Conservation (phyloP, 2,797 vertebrate genomes). For the Spea hammondii region DNA sequence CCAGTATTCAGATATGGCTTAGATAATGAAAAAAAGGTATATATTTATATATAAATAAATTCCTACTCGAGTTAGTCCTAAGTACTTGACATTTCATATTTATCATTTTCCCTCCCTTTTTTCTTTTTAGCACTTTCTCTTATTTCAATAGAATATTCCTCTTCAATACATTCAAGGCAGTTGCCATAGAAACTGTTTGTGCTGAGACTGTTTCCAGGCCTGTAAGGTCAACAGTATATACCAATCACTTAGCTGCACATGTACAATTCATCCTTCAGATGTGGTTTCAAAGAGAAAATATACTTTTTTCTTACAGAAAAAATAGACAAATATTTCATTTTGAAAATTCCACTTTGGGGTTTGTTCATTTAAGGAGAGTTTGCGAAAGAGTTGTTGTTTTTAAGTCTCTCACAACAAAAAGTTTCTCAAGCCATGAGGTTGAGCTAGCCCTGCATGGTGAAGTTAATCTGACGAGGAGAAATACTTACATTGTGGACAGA, state of each 20-base stretch:
- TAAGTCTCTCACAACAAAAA: too few species aligned
- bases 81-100: slow-evolving; percentile 7
- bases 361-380: too few species aligned
- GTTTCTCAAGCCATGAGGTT: too few species aligned
- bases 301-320: too few species aligned
- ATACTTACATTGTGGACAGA: slow-evolving; percentile 76
- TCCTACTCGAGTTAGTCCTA: too few species aligned
- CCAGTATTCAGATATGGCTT: too few species aligned
- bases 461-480: background rate
- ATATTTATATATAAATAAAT: too few species aligned
- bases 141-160: slow-evolving; percentile 1
- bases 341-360: too few species aligned
- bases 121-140: slow-evolving; percentile 2
- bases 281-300: background rate
- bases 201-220: slow-evolving; percentile 11
- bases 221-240: slow-evolving; percentile 19
- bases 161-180: background rate
- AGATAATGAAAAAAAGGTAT: too few species aligned
- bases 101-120: background rate
- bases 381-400: too few species aligned
- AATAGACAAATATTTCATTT: too few species aligned
- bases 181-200: slow-evolving; percentile 31
- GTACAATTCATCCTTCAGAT: slow-evolving; percentile 33
- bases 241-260: background rate
- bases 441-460: too few species aligned